Percentiles rank a stretch among this genome's conserved stretches.
phyloP scores from a whole-genome alignment of 2,888 invertebrate species.

The Tachina lurida region DNA sequence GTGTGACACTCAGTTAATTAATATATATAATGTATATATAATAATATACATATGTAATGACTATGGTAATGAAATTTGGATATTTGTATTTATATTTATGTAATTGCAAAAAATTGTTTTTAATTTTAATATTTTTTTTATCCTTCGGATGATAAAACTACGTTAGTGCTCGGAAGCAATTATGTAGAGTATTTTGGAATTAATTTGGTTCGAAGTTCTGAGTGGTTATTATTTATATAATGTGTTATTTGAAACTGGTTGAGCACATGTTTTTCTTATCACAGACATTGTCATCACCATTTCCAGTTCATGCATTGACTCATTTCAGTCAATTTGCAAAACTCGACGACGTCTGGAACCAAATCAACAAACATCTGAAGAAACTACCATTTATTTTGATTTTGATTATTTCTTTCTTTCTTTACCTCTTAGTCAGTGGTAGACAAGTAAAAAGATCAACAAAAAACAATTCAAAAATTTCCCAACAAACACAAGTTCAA shows the following conservation, averaged over 20 bases:
- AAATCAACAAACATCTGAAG: constrained; percentile 24
- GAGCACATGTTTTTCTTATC: constrained; percentile 16
- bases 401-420: not conserved
- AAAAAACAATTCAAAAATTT: not conserved
- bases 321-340: constrained; percentile 13
- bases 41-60: too few relatives aligned
- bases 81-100: too few relatives aligned
- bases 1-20: too few relatives aligned
- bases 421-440: not conserved
- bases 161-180: not conserved
- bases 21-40: too few relatives aligned
- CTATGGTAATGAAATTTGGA: too few relatives aligned
- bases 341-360: not conserved
- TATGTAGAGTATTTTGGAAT: not conserved
- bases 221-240: not conserved
- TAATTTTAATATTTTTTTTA: not conserved
- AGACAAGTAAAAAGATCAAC: not conserved
- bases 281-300: not conserved
- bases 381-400: not conserved
- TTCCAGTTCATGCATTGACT: constrained; percentile 30
- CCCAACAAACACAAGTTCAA: constrained; percentile 16
- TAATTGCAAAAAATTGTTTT: too few relatives aligned
- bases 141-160: too few relatives aligned
- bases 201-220: not conserved
- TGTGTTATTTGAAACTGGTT: constrained; percentile 35